Evolutionary conservation across 2,797 vertebrate genomes (phyloP).

Genomic region (Nannoperca australis): DNA sequence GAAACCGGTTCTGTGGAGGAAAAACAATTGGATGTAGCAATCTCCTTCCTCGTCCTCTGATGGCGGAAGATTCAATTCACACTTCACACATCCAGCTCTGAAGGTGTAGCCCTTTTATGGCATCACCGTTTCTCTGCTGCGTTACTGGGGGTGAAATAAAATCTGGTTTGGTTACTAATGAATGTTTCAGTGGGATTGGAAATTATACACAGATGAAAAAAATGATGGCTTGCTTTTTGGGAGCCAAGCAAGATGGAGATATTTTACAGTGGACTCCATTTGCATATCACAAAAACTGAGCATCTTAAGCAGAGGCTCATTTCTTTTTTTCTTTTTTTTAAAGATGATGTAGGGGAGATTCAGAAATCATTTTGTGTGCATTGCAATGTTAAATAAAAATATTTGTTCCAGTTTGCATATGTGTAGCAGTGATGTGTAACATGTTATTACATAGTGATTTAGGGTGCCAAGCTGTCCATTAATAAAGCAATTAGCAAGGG

Average conservation of each 20-base stretch:
- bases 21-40: slow-evolving; percentile 46
- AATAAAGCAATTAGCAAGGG: slow-evolving; percentile 73
- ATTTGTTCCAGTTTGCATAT: slow-evolving; percentile 1
- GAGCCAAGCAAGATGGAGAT: slow-evolving; percentile 39
- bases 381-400: neutral
- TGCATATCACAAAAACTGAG: slow-evolving; percentile 32
- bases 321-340: too few relatives aligned
- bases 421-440: slow-evolving; percentile 31
- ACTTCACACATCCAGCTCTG: slow-evolving; percentile 1
- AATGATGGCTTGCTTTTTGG: slow-evolving; percentile 10
- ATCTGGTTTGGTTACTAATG: slow-evolving; percentile 20
- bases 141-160: slow-evolving; percentile 6
- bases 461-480: slow-evolving; percentile 59
- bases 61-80: slow-evolving; percentile 3
- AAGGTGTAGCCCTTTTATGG: slow-evolving; percentile 1
- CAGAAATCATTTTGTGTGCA: neutral
- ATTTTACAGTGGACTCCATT: slow-evolving; percentile 19
- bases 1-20: slow-evolving; percentile 30
- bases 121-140: slow-evolving; percentile 8
- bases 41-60: slow-evolving; percentile 15
- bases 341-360: neutral
- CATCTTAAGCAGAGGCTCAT: slow-evolving; percentile 1
- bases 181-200: slow-evolving; percentile 28
- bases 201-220: slow-evolving; percentile 27
- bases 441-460: slow-evolving; percentile 55